Percentiles rank a stretch among this genome's conserved stretches.
Conservation (phyloP, 2,888 invertebrate species). For the Drosophila affinis region DNA sequence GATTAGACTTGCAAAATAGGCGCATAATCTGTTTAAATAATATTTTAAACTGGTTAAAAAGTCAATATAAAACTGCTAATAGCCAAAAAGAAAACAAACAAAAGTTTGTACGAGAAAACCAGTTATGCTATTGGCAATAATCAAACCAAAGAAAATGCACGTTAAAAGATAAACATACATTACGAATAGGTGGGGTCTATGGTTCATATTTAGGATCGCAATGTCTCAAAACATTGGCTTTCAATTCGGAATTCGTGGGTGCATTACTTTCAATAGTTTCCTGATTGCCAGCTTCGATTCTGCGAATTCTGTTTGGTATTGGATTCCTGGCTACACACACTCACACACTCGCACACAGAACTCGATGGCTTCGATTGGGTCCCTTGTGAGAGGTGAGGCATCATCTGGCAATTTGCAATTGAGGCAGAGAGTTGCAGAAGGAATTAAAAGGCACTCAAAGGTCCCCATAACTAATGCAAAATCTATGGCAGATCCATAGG, state of each 20-base stretch:
- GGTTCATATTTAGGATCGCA: background rate
- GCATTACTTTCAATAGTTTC: background rate
- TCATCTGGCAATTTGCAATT: constrained; percentile 30
- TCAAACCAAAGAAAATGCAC: background rate
- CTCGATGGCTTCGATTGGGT: background rate
- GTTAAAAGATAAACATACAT: background rate
- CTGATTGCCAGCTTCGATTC: background rate
- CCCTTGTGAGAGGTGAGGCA: constrained; percentile 7
- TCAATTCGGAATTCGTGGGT: background rate
- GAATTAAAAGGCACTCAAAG: constrained; percentile 33
- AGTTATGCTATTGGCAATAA: background rate
- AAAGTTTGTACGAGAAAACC: background rate
- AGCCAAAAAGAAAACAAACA: background rate
- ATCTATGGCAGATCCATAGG: background rate
- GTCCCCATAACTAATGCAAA: constrained; percentile 14
- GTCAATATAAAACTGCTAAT: background rate
- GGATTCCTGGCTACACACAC: background rate
- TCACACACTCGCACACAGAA: background rate
- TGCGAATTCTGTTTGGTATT: background rate
- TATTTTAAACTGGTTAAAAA: background rate
- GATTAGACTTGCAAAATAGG: constrained; percentile 8
- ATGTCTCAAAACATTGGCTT: background rate
- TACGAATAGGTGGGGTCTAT: background rate
- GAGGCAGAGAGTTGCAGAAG: background rate
- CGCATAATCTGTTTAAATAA: background rate